phyloP scores from a whole-genome alignment of 2,888 invertebrate genomes.

The Danaus chrysippus region DNA sequence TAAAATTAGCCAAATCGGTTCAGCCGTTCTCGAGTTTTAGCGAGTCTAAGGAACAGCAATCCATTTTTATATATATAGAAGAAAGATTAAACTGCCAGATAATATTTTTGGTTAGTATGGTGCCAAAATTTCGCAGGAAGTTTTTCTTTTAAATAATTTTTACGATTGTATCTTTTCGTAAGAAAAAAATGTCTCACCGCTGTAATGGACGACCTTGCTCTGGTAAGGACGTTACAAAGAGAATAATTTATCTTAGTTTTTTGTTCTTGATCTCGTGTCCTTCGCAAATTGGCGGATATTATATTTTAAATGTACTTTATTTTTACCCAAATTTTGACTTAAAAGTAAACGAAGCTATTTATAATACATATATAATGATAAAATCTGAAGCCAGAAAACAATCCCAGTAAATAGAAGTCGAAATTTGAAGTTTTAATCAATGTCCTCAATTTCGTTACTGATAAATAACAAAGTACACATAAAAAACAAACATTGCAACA shows the following conservation, averaged over 20 bases:
- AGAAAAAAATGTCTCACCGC: slow-evolving; percentile 30
- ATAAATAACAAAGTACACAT: no score
- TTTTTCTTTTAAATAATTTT: slow-evolving; percentile 55
- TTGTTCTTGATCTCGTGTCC: slow-evolving; percentile 28
- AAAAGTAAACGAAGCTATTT: no score
- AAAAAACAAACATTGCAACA: slow-evolving; percentile 3
- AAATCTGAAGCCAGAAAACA: no score
- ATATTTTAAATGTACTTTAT: slow-evolving; percentile 18
- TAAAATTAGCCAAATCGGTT: no score
- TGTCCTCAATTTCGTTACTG: no score
- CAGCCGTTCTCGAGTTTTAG: no score
- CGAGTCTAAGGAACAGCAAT: no score
- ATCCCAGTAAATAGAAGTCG: no score
- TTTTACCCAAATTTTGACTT: neutral
- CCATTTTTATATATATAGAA: no score
- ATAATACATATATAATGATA: no score
- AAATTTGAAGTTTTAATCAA: no score
- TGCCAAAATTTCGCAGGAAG: slow-evolving; percentile 58
- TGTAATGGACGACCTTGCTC: slow-evolving; percentile 34
- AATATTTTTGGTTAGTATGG: slow-evolving; percentile 62
- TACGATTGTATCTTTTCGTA: slow-evolving; percentile 40
- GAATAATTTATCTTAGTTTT: slow-evolving; percentile 33
- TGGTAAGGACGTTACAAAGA: slow-evolving; percentile 33
- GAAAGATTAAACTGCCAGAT: slow-evolving; percentile 67
- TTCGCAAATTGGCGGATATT: slow-evolving; percentile 27